phyloP scores from a whole-genome alignment of 2,888 invertebrate genomes.

The Acronicta leporina region DNA sequence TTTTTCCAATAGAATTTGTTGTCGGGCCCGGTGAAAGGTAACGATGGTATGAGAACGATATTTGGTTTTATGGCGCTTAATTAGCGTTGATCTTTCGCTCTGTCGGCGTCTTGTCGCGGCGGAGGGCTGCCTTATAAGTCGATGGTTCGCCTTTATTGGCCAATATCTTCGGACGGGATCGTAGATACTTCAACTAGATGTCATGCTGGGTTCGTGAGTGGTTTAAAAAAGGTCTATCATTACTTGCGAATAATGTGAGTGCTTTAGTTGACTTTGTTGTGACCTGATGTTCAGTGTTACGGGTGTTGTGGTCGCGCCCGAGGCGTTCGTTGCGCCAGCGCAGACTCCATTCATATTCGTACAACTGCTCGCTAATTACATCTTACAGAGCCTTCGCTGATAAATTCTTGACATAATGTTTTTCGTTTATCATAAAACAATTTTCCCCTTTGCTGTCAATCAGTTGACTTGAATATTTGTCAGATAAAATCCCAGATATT shows the following conservation, averaged over 20 bases:
- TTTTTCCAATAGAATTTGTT: conserved; percentile 72
- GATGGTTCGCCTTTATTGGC: conserved; percentile 73
- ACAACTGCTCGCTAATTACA: conserved; percentile 83
- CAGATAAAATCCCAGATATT: no score
- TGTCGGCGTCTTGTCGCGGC: conserved; percentile 71
- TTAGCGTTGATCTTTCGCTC: conserved; percentile 82
- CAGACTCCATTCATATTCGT: conserved; percentile 82
- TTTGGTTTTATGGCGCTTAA: conserved; percentile 86
- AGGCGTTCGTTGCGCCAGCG: conserved; percentile 69
- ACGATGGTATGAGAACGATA: conserved; percentile 79
- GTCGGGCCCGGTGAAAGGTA: conserved; percentile 80
- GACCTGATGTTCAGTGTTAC: conserved; percentile 48
- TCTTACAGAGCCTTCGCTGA: conserved; percentile 71
- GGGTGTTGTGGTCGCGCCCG: conserved; percentile 65
- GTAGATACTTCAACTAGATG: conserved; percentile 77
- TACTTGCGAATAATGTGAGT: conserved; percentile 55
- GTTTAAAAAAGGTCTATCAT: conserved; percentile 65
- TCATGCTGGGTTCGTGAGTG: conserved; percentile 66
- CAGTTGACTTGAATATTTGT: background rate
- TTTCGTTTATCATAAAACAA: conserved; percentile 59
- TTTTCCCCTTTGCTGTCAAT: background rate
- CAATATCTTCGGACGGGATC: conserved; percentile 73
- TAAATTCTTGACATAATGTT: conserved; percentile 79
- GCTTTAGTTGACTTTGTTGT: conserved; percentile 49
- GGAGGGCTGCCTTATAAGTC: conserved; percentile 74